Conservation (phyloP, 2,797 vertebrate species). For the Dallia pectoralis region DNA sequence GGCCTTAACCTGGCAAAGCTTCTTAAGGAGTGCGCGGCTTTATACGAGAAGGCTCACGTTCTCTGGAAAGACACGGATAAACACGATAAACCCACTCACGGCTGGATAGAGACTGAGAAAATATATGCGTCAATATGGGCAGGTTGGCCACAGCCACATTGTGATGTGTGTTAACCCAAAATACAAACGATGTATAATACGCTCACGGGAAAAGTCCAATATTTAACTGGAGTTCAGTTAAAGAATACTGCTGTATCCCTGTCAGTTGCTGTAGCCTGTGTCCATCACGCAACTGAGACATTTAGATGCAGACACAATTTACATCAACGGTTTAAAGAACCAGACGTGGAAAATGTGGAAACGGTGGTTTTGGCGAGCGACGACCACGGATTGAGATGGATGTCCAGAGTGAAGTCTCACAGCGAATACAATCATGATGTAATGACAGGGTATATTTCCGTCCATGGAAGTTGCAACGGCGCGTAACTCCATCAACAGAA, state of each 20-base stretch:
- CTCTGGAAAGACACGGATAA: too few relatives aligned
- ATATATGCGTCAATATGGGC: too few relatives aligned
- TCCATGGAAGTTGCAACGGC: not conserved
- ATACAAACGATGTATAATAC: too few relatives aligned
- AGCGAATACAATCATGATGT: not conserved
- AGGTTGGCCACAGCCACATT: not conserved
- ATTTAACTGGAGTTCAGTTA: too few relatives aligned
- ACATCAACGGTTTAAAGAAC: not conserved
- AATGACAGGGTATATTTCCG: not conserved
- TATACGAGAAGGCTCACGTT: too few relatives aligned
- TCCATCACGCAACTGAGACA: not conserved
- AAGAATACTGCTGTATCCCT: too few relatives aligned
- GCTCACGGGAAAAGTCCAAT: too few relatives aligned
- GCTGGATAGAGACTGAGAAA: too few relatives aligned
- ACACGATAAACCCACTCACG: too few relatives aligned
- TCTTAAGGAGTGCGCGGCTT: not conserved
- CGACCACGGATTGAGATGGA: not conserved
- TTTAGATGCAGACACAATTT: not conserved
- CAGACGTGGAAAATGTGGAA: not conserved
- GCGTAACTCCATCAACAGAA: too few relatives aligned
- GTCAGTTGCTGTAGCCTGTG: not conserved
- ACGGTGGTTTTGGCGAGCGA: not conserved
- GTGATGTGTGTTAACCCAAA: too few relatives aligned
- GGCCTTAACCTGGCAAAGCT: constrained; percentile 40
- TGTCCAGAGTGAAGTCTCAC: not conserved